phyloP scores from a whole-genome alignment of 2,113 vertebrate species.

The Cyanistes caeruleus region DNA sequence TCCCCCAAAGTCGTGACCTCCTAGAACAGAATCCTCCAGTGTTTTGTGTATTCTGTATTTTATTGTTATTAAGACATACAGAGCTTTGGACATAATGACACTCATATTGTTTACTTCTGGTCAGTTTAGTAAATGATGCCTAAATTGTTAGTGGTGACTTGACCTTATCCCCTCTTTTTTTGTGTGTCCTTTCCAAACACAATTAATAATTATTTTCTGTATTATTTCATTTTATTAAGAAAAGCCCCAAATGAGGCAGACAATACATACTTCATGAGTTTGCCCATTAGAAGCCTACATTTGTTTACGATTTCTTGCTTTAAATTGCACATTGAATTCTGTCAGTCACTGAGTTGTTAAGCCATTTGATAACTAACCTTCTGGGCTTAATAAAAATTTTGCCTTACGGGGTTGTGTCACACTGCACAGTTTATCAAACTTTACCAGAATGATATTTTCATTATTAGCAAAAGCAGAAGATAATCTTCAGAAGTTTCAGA shows the following conservation, averaged over 20 bases:
- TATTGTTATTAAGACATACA: background rate
- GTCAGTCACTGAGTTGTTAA: background rate
- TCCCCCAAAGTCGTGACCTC: background rate
- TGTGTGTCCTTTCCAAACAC: background rate
- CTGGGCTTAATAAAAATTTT: background rate
- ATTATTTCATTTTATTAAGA: background rate
- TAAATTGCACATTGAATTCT: background rate
- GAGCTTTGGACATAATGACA: background rate
- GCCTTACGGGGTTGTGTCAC: background rate
- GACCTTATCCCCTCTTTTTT: background rate
- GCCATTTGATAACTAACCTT: background rate
- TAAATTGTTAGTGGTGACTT: background rate
- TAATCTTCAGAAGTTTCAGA: background rate
- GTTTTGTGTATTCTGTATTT: background rate
- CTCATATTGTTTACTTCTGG: background rate
- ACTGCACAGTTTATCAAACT: background rate
- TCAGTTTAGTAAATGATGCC: background rate
- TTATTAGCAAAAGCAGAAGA: background rate
- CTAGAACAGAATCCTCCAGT: background rate
- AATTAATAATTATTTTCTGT: background rate
- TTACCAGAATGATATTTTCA: background rate
- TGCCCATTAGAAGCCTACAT: background rate
- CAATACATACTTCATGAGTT: background rate
- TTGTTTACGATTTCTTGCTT: background rate
- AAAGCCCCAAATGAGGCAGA: background rate